Percentiles rank a stretch among this genome's conserved stretches.
Conservation (phyloP, 2,888 invertebrate species). For the Tetragonisca angustula region DNA sequence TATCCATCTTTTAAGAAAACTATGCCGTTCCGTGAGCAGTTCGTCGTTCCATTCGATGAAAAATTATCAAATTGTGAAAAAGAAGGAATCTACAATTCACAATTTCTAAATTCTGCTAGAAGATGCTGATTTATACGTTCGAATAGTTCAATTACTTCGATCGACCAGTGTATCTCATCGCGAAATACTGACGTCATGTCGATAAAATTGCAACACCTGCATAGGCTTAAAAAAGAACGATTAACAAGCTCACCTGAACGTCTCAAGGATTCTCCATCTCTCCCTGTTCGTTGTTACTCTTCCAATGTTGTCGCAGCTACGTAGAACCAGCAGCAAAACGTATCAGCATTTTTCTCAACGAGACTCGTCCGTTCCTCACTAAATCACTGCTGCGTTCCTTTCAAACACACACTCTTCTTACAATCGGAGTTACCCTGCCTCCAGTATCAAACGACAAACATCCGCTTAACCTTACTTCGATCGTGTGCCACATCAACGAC, state of each 20-base stretch:
- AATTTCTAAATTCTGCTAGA: not conserved
- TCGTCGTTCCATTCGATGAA: not conserved
- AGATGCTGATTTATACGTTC: not conserved
- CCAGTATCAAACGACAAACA: conserved; percentile 2
- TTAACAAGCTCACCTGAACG: conserved; percentile 58
- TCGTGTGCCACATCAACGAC: not conserved
- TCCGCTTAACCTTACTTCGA: not conserved
- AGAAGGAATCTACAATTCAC: not conserved
- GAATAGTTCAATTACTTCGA: not conserved
- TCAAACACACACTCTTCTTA: not conserved
- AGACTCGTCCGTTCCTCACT: not conserved
- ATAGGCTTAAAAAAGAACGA: not conserved
- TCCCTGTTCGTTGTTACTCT: conserved; percentile 19
- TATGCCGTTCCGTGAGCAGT: not conserved
- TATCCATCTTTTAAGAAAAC: not conserved
- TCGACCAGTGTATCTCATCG: not conserved
- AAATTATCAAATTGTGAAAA: not conserved
- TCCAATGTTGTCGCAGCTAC: conserved; percentile 10
- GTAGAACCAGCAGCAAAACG: conserved; percentile 1
- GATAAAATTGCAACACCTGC: not conserved
- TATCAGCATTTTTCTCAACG: conserved; percentile 32
- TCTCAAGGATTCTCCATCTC: conserved; percentile 63
- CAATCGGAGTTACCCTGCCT: not conserved
- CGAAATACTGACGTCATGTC: not conserved
- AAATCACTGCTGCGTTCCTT: conserved; percentile 9